Conservation (phyloP, 30 jellyfish, hydroid and myxozoan species). For the Calvadosia cruxmelitensis region DNA sequence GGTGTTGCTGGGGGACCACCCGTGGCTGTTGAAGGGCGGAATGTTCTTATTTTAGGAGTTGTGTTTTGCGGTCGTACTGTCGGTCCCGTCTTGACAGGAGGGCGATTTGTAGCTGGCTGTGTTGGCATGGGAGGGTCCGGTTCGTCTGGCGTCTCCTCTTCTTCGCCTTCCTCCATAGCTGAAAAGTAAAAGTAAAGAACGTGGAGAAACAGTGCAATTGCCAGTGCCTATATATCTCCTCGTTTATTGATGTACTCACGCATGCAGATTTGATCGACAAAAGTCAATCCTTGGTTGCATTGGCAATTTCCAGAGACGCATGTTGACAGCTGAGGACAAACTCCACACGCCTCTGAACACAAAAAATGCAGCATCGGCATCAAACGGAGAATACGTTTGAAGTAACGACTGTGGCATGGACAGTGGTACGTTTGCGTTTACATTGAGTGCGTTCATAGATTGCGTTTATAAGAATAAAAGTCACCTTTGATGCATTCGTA, state of each 20-base stretch:
- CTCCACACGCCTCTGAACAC: background rate
- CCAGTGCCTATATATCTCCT: too few relatives aligned
- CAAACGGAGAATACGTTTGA: too few relatives aligned
- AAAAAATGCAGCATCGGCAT: too few relatives aligned
- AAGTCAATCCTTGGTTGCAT: constrained; percentile 67
- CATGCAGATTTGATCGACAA: constrained; percentile 49
- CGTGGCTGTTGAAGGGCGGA: background rate
- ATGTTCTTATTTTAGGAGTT: background rate
- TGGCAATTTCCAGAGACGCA: constrained; percentile 63
- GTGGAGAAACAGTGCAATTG: background rate
- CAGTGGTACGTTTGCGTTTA: too few relatives aligned
- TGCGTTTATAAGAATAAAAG: background rate
- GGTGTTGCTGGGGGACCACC: constrained; percentile 1
- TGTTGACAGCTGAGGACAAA: constrained; percentile 32
- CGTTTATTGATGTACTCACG: constrained; percentile 60
- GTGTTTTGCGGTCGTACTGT: constrained; percentile 11
- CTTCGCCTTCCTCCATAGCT: background rate
- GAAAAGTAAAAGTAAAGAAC: background rate
- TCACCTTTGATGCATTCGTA: constrained; percentile 69
- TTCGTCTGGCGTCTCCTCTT: constrained; percentile 15
- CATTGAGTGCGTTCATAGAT: too few relatives aligned
- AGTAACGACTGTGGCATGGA: too few relatives aligned
- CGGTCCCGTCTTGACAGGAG: background rate
- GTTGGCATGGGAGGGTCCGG: too few relatives aligned
- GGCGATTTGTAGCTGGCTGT: too few relatives aligned